A percentile compares a stretch with the other conserved stretches of the same genome.
Evolutionary conservation across 35 echinoderm and acorn worm genomes (phyloP).

Genomic region (Patiria miniata): DNA sequence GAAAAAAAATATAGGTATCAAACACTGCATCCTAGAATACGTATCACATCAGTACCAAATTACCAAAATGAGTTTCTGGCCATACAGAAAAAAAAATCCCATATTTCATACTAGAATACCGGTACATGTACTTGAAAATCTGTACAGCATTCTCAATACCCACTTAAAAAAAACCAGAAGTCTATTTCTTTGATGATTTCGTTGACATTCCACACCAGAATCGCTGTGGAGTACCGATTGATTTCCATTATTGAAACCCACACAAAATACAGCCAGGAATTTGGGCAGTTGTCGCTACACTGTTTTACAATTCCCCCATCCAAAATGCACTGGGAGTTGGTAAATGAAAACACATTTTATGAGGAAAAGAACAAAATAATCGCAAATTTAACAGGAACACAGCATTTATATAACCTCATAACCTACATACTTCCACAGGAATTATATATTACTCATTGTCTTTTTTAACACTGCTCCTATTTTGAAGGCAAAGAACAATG

Average conservation of each 20-base stretch:
- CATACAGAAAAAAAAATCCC: background rate
- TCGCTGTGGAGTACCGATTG: background rate
- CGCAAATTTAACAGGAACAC: background rate
- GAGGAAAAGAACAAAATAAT: background rate
- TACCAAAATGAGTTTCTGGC: background rate
- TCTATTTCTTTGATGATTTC: background rate
- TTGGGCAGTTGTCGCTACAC: background rate
- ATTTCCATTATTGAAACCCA: background rate
- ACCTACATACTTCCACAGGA: conserved; percentile 3
- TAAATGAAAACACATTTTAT: background rate
- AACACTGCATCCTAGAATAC: conserved; percentile 14
- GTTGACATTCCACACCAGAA: background rate
- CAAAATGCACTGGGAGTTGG: background rate
- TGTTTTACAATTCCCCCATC: background rate
- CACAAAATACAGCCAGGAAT: background rate
- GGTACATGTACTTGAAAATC: too few relatives aligned
- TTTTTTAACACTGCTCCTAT: conserved; percentile 21
- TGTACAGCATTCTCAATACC: too few relatives aligned
- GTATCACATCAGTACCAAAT: background rate
- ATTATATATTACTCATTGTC: background rate
- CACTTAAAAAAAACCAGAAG: too few relatives aligned
- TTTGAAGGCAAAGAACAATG: conserved; percentile 28
- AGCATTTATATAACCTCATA: background rate
- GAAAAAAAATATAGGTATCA: background rate
- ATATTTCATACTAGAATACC: too few relatives aligned